Conservation (phyloP, 2,113 vertebrate genomes). For the Vireo altiloquus region DNA sequence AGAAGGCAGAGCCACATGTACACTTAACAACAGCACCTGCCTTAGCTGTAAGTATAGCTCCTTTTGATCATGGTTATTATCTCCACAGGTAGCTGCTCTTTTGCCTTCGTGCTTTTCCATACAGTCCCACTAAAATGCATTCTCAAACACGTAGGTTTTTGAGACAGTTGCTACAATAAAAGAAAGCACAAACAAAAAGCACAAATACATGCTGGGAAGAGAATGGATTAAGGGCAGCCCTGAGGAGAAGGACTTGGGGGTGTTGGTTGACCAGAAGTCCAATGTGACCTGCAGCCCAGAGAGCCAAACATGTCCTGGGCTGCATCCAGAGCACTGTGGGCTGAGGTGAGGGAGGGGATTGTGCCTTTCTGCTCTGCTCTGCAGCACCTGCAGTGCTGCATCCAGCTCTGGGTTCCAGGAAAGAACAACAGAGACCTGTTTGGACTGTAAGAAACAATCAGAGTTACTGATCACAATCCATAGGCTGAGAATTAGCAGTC, state of each 20-base stretch:
- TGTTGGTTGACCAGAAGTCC: neutral
- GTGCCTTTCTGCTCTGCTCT: neutral
- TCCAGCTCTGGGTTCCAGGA: neutral
- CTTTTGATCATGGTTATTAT: conserved; percentile 44
- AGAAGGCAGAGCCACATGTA: neutral
- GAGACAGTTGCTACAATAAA: neutral
- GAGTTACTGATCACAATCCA: neutral
- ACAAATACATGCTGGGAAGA: neutral
- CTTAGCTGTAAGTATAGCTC: neutral
- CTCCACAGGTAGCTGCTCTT: conserved; percentile 26
- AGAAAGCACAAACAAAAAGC: neutral
- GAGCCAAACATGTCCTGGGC: neutral
- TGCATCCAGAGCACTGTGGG: neutral
- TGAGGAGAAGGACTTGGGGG: neutral
- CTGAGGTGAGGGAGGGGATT: neutral
- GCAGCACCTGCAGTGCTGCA: neutral
- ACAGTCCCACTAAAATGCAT: neutral
- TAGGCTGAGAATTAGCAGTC: neutral
- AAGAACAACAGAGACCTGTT: neutral
- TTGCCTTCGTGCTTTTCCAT: neutral
- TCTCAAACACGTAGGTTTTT: neutral
- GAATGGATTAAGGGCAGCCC: neutral
- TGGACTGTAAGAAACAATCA: neutral
- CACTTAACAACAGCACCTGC: neutral
- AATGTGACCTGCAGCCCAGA: neutral